Evolutionary conservation across 2,797 vertebrate species (phyloP), one percentile per base, ranked within the genome.

Genomic region (Sus cebifrons): DNA sequence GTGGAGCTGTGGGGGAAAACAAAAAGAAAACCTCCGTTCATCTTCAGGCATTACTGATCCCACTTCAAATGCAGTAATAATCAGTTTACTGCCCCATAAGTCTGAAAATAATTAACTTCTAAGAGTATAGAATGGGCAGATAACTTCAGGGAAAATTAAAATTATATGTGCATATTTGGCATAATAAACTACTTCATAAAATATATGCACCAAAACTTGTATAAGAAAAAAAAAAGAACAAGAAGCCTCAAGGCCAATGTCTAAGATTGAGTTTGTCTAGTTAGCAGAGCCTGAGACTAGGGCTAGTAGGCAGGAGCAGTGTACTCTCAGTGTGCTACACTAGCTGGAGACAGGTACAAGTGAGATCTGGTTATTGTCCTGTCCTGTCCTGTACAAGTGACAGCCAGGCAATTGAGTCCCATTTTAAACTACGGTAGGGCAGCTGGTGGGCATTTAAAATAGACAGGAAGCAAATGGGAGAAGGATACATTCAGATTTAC

Each of bases 141-240:
- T 81, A 78, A 96, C 83, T 97, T 71, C n/a, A 91, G 93, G 93
- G 68, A 95, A 94, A 97, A 97, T 97, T 81, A 91, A 82, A 89
- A 86, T 25, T 0, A 96, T 96, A 89, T 95, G 67, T 94, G 25
- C 5, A 44, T 94, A 91, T 96, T 96, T 97, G 85, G 70, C 36
- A 67, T 96, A 94, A 89, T n/a, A 78, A 97, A 91, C 77, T 94
- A 75, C 44, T 97, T 93, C 78, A 95, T 96, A 96, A 98, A 98
- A 96, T 96, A 97, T 89, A 7, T 70, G 78, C 32, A 68, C 6
- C 21, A 64, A 81, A 92, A 94, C 96, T 97, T 96, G 52, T 78
- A 81, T 91, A 73, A 81, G 10, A 49, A 85, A 89, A 96, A 96
- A 21, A 70, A 4, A 86, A 90, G 17, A 36, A 36, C 36, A 36